phyloP scores from a whole-genome alignment of 2,888 invertebrate genomes.

The Trichogramma dendrolimi region DNA sequence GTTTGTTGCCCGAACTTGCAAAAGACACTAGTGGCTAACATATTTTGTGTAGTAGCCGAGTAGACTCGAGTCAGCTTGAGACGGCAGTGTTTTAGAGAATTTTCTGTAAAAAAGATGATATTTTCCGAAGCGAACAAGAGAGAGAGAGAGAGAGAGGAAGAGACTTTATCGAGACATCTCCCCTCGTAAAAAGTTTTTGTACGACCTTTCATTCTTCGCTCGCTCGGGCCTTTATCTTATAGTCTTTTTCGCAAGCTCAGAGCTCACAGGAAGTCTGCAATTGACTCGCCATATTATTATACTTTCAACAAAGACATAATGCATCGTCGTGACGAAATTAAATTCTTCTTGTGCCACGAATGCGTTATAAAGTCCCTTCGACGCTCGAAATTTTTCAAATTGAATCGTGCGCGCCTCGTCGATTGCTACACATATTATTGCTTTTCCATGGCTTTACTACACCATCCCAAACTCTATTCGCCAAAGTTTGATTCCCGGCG shows the following conservation, averaged over 20 bases:
- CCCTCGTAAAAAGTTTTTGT: constrained; percentile 26
- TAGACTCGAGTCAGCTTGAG: too few species aligned
- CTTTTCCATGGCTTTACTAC: too few species aligned
- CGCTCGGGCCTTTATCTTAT: neutral
- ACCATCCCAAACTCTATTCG: too few species aligned
- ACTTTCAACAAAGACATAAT: constrained; percentile 20
- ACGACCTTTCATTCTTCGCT: constrained; percentile 4
- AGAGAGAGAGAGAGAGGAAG: constrained; percentile 4
- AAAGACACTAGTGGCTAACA: too few species aligned
- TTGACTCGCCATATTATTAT: constrained; percentile 22
- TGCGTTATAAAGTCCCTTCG: neutral
- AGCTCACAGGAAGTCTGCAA: constrained; percentile 17
- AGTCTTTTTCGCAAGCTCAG: constrained; percentile 22
- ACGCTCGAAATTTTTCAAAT: neutral
- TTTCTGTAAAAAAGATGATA: too few species aligned
- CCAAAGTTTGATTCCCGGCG: too few species aligned
- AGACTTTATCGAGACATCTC: constrained; percentile 20
- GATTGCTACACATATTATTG: too few species aligned
- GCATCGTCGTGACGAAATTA: constrained; percentile 16
- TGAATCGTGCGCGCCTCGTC: too few species aligned
- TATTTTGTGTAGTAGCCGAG: too few species aligned
- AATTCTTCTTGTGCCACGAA: constrained; percentile 1
- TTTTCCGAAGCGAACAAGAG: neutral
- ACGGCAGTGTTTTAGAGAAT: too few species aligned
- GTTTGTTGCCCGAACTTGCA: too few species aligned